These are phyloP conservation scores for Mobula hypostoma DNA, from an alignment of 2,113 vertebrate genomes.

Conservation along the genomic window DNA sequence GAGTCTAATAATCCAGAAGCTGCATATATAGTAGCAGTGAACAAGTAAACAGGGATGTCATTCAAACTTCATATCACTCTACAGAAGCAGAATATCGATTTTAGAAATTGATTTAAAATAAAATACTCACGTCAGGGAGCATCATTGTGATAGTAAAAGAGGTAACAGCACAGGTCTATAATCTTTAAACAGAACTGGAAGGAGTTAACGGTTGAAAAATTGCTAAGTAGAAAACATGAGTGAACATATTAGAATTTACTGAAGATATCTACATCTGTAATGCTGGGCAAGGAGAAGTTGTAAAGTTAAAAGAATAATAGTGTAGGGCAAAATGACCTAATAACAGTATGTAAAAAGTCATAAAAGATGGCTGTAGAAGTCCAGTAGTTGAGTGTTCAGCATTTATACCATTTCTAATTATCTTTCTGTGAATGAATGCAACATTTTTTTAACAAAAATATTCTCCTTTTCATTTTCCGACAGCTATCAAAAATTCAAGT, in stretches of 20 bases:
- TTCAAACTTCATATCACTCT: background rate
- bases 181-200: background rate
- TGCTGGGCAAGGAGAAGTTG: background rate
- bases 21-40: background rate
- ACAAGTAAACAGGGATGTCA: background rate
- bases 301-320: background rate
- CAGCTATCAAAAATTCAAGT: constrained; percentile 68
- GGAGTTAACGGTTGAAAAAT: background rate
- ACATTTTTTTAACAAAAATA: background rate
- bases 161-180: background rate
- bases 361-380: background rate
- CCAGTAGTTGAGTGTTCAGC: background rate
- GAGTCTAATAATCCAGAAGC: background rate
- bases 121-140: background rate
- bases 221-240: background rate
- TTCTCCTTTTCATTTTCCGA: background rate
- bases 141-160: background rate
- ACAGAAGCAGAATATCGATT: background rate
- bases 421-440: background rate
- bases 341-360: background rate
- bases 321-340: background rate
- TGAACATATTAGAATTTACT: background rate
- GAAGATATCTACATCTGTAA: background rate
- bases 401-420: constrained; percentile 5
- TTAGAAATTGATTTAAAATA: too few relatives aligned